Evolutionary conservation across 2,797 vertebrate genomes (phyloP), one percentile per base, ranked within the genome.

Genomic region (Anguilla obscura): DNA sequence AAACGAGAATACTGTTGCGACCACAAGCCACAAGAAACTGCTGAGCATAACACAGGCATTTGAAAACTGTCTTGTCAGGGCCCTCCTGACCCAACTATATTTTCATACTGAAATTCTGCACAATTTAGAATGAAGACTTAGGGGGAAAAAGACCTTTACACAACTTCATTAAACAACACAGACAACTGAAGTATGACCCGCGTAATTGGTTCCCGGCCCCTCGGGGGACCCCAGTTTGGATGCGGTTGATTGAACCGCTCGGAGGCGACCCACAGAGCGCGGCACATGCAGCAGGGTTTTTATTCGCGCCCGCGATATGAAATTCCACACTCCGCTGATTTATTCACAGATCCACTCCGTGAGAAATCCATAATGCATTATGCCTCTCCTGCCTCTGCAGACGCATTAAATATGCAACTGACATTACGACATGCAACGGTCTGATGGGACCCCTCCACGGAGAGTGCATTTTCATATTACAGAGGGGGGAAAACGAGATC

Each of bases 341-440:
- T 54, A 3, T 85, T 90, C 87, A 89, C 87, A 90, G 89, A 91
- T 89, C 74, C 33, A 86, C 69, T 91, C 48, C 69, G 56, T 90
- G 87, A 88, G 71, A 66, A 86, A 92, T 93, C 86, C 90, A 93
- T 92, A 91, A 93, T 92, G 89, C 88, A 92, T 91, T 71, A 85
- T 88, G 48, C 48, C 58, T 84, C 85, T 90, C 86, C 58, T 86
- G 90, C 79, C 79, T 84, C 52, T 88, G 87, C 66, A 56, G 74
- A 40, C 86, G 88, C 79, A 89, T 91, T 93, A 90, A 89, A 85
- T 89, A 91, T 89, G 89, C 86, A 85, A 88, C 87, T 88, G 86
- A 24, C 86, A 60, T 89, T 86, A 90, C 87, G 86, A 87, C 87
- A 89, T 86, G 91, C 87, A 74, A 52, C 85, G 27, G 87, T 86